phyloP scores from a whole-genome alignment of 2,797 vertebrate genomes.

The Chrosomus eos region DNA sequence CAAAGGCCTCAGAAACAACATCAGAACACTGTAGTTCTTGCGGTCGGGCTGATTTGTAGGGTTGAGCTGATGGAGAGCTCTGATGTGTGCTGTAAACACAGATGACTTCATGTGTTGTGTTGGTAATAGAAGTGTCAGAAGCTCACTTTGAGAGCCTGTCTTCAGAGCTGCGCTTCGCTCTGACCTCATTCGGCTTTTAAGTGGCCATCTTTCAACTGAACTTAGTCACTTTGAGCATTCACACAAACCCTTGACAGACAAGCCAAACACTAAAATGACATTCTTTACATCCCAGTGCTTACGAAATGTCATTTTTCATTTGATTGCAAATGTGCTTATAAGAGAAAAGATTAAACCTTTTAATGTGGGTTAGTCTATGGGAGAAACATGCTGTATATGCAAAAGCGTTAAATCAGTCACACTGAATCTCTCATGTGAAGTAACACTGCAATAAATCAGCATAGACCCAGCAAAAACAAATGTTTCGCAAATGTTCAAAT shows the following conservation, averaged over 20 bases:
- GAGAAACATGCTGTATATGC: background rate
- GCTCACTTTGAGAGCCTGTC: constrained; percentile 69
- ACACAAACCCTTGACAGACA: constrained; percentile 2
- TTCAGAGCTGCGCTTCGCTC: constrained; percentile 68
- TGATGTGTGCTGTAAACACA: constrained; percentile 47
- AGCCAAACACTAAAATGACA: constrained; percentile 22
- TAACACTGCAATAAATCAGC: background rate
- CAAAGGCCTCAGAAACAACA: constrained; percentile 21
- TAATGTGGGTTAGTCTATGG: constrained; percentile 5
- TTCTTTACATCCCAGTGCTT: background rate
- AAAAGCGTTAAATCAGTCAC: background rate
- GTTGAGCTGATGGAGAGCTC: constrained; percentile 19
- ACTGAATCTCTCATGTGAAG: background rate
- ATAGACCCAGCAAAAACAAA: background rate
- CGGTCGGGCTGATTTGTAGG: constrained; percentile 7
- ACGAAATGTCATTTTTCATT: background rate
- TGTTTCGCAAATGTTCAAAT: background rate
- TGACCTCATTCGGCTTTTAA: constrained; percentile 76
- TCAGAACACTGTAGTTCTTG: constrained; percentile 11
- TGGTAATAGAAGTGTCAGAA: constrained; percentile 47
- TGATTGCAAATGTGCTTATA: constrained; percentile 6
- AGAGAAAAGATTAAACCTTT: constrained; percentile 23
- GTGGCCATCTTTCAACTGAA: constrained; percentile 70
- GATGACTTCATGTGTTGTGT: constrained; percentile 38
- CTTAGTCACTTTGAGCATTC: background rate